Percentiles rank a stretch among this genome's conserved stretches.
phyloP scores from a whole-genome alignment of 2,797 vertebrate genomes.

The Periparus ater region DNA sequence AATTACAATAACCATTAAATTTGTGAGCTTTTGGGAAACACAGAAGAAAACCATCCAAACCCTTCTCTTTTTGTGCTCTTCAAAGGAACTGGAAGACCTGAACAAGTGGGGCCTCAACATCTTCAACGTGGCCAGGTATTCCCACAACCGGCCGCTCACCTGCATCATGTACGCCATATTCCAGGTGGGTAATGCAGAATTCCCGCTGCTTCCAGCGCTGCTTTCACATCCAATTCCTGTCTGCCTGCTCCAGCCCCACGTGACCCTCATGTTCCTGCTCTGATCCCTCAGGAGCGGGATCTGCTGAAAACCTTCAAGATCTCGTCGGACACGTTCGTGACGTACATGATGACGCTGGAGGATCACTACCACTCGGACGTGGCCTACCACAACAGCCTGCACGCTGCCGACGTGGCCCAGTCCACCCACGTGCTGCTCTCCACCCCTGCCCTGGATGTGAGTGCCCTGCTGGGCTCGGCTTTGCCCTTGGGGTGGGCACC shows the following conservation, averaged over 20 bases:
- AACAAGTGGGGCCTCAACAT: slow-evolving; percentile 99
- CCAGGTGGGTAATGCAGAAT: slow-evolving; percentile 81
- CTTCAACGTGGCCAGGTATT: slow-evolving; percentile 92
- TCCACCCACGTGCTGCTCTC: slow-evolving; percentile 96
- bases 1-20: background rate
- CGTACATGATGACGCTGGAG: slow-evolving; percentile 98
- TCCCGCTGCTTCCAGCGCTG: accelerated
- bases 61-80: background rate
- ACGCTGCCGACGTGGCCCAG: slow-evolving; percentile 95
- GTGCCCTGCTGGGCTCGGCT: background rate
- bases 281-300: slow-evolving; percentile 86
- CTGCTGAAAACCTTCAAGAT: slow-evolving; percentile 96
- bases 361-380: slow-evolving; percentile 94
- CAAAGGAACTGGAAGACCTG: slow-evolving; percentile 92
- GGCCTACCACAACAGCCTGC: slow-evolving; percentile 97
- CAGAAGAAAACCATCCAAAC: background rate
- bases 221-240: accelerated
- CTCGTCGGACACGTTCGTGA: slow-evolving; percentile 92
- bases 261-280: background rate
- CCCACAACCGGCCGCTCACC: slow-evolving; percentile 92
- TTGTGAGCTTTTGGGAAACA: background rate
- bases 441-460: slow-evolving; percentile 93
- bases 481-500: background rate
- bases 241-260: background rate
- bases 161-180: slow-evolving; percentile 98